Evolutionary conservation across 2,888 invertebrate genomes (phyloP).

Genomic region (Ceramica pisi): DNA sequence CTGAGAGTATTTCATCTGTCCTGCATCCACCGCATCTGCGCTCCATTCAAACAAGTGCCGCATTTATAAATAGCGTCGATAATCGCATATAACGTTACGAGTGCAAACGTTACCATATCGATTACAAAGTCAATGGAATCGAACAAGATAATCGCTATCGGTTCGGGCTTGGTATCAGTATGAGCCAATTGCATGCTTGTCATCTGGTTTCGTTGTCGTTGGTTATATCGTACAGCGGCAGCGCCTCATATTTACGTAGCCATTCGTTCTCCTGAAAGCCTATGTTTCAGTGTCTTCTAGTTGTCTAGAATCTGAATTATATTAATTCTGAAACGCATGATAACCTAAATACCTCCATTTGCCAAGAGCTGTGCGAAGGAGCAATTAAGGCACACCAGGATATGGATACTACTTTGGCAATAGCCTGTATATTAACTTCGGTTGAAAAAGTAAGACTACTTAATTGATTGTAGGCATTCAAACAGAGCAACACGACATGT

Average conservation of each 20-base stretch:
- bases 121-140: slow-evolving; percentile 56
- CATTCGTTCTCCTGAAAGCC: background rate
- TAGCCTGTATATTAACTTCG: slow-evolving; percentile 6
- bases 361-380: background rate
- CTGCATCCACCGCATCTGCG: slow-evolving; percentile 47
- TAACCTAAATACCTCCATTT: background rate
- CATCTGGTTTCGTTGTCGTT: slow-evolving; percentile 28
- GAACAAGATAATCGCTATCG: slow-evolving; percentile 62
- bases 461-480: slow-evolving; percentile 24
- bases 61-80: slow-evolving; percentile 49
- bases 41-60: slow-evolving; percentile 46
- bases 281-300: background rate
- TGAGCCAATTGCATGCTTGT: slow-evolving; percentile 43
- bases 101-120: slow-evolving; percentile 53
- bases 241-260: background rate
- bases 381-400: background rate
- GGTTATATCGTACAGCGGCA: background rate
- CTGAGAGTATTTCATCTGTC: slow-evolving; percentile 43
- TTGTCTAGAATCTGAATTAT: background rate
- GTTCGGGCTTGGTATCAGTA: slow-evolving; percentile 48
- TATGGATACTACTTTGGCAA: slow-evolving; percentile 13
- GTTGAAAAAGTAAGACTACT: slow-evolving; percentile 13
- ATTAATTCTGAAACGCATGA: background rate
- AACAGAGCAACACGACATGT: slow-evolving; percentile 12
- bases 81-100: slow-evolving; percentile 41